A percentile compares a stretch with the other conserved stretches of the same genome.
Conservation (phyloP, 1,140 invertebrate species). For the Pachypsylla venusta region DNA sequence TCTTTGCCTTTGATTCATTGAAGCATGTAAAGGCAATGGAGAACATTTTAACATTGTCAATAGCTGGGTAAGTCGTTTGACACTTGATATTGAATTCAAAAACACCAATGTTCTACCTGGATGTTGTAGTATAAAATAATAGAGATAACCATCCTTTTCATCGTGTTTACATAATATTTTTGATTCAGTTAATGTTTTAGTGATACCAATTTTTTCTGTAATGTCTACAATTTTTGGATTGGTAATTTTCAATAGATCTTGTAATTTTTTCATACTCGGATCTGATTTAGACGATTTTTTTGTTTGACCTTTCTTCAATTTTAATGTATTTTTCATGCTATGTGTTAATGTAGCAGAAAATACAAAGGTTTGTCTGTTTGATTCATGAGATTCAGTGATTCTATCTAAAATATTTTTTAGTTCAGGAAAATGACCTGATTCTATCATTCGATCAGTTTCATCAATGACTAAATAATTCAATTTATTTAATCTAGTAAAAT, state of each 20-base stretch:
- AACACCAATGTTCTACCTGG: constrained; percentile 88
- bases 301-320: neutral
- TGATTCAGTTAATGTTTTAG: constrained; percentile 66
- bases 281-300: neutral
- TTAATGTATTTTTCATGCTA: neutral
- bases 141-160: constrained; percentile 84
- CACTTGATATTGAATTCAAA: constrained; percentile 91
- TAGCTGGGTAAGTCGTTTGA: constrained; percentile 65
- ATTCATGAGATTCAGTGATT: constrained; percentile 53
- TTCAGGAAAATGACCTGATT: constrained; percentile 92
- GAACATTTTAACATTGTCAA: constrained; percentile 60
- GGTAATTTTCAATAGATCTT: constrained; percentile 56
- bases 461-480: constrained; percentile 82
- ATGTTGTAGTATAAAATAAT: constrained; percentile 77
- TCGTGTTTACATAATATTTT: constrained; percentile 54
- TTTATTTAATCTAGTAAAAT: constrained; percentile 50
- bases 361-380: constrained; percentile 76
- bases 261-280: constrained; percentile 40
- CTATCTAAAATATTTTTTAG: constrained; percentile 62
- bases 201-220: constrained; percentile 61
- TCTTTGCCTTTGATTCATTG: constrained; percentile 87
- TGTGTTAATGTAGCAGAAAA: constrained; percentile 87
- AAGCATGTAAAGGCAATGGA: constrained; percentile 78
- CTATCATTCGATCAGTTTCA: constrained; percentile 97
- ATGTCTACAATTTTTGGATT: constrained; percentile 89